These are phyloP conservation scores for Microcaecilia unicolor DNA, from an alignment of 2,797 vertebrate genomes.

Conservation along the genomic window DNA sequence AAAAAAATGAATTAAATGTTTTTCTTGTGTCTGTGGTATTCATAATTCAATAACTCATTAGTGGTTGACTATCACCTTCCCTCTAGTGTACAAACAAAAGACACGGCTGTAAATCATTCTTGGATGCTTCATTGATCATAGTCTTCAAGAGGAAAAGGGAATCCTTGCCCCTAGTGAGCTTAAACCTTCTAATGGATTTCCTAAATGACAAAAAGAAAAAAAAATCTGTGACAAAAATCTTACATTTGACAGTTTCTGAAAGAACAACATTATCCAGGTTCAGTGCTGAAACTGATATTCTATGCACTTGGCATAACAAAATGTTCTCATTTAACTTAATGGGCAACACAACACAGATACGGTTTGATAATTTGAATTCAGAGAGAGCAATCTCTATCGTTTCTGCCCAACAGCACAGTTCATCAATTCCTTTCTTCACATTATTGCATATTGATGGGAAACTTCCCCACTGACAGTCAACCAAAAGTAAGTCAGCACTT, in stretches of 20 bases:
- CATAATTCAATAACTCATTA: not conserved
- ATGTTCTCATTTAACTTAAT: slow-evolving; percentile 15
- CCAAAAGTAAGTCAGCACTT: slow-evolving; percentile 19
- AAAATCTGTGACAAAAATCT: not conserved
- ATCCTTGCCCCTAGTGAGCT: not conserved
- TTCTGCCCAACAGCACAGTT: slow-evolving; percentile 24
- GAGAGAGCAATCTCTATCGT: slow-evolving; percentile 6
- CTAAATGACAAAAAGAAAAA: fast-evolving
- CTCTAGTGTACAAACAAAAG: not conserved
- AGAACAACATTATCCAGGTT: not conserved
- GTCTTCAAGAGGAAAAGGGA: not conserved
- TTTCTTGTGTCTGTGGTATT: fast-evolving
- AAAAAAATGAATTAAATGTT: not conserved
- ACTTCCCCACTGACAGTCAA: slow-evolving; percentile 20
- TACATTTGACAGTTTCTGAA: not conserved
- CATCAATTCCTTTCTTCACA: slow-evolving; percentile 27
- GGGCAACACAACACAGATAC: slow-evolving; percentile 7
- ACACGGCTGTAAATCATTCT: not conserved
- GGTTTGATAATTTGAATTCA: slow-evolving; percentile 31
- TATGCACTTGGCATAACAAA: slow-evolving; percentile 8
- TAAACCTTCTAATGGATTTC: not conserved
- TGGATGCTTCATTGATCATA: not conserved
- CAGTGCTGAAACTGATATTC: slow-evolving; percentile 1
- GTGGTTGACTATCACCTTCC: not conserved
- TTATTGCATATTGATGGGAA: slow-evolving; percentile 24